Percentiles rank a stretch among this genome's conserved stretches.
phyloP scores from a whole-genome alignment of 2,888 invertebrate genomes.

The Litoditis marina region DNA sequence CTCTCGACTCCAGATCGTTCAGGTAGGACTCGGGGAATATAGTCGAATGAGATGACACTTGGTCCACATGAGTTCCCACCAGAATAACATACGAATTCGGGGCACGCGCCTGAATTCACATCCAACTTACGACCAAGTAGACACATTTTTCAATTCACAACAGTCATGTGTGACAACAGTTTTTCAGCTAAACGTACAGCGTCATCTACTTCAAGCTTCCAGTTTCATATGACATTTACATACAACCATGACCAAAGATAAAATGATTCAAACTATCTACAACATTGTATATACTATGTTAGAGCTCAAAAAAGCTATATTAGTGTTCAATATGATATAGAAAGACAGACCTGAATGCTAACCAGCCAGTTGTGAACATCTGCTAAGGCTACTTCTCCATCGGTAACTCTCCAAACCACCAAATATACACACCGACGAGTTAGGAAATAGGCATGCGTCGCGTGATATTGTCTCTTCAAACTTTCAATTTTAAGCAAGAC shows the following conservation, averaged over 20 bases:
- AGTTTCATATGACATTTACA: no score
- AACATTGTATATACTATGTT: no score
- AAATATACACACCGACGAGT: conserved; percentile 90
- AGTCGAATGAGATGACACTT: conserved; percentile 65
- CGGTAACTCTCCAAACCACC: conserved; percentile 89
- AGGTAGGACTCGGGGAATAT: conserved; percentile 67
- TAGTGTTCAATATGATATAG: no score
- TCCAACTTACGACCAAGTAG: not conserved
- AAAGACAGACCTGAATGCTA: conserved; percentile 90
- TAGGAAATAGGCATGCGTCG: conserved; percentile 96
- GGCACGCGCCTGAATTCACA: conserved; percentile 74
- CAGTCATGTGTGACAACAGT: no score
- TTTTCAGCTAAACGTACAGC: no score
- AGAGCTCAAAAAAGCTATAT: no score
- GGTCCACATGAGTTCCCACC: conserved; percentile 91
- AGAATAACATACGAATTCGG: conserved; percentile 94
- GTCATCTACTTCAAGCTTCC: no score
- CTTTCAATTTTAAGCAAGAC: no score
- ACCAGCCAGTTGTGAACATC: conserved; percentile 91
- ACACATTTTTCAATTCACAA: no score
- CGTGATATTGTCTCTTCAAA: conserved; percentile 81
- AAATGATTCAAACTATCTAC: no score
- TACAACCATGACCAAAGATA: no score
- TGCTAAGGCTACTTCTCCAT: conserved; percentile 83
- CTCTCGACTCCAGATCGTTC: conserved; percentile 75